These are phyloP conservation scores for Cataglyphis altisquamis DNA, from an alignment of 2,888 invertebrate species.

Conservation along the genomic window DNA sequence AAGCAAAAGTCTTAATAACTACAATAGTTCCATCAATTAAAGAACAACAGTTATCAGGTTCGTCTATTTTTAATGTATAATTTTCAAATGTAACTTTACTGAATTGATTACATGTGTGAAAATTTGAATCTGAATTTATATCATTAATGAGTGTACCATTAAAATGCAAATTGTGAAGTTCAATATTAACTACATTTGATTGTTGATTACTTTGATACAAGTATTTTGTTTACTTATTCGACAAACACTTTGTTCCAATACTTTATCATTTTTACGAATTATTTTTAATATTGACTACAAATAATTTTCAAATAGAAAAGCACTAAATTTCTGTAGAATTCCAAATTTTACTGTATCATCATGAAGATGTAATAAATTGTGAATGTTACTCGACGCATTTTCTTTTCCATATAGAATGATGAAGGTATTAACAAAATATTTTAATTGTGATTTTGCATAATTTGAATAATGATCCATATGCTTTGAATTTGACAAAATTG, in stretches of 20 bases:
- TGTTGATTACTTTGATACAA: neutral
- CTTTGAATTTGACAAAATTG: neutral
- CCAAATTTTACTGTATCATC: neutral
- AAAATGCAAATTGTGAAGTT: neutral
- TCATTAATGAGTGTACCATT: neutral
- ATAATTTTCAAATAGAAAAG: constrained; percentile 6
- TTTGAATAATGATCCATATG: neutral
- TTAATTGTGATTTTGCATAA: neutral
- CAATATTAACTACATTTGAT: neutral
- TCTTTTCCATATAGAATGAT: neutral
- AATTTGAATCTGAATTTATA: neutral
- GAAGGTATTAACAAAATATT: constrained; percentile 1
- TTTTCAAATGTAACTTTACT: neutral
- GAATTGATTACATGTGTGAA: neutral
- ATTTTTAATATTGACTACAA: neutral
- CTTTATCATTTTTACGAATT: constrained; percentile 12
- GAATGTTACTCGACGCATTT: neutral
- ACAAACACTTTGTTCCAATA: neutral
- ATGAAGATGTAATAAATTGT: neutral
- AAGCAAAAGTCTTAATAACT: neutral
- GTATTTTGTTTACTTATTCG: neutral
- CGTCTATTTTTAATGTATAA: neutral
- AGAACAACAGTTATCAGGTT: constrained; percentile 6
- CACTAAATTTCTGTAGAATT: neutral
- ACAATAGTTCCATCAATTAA: neutral